Evolutionary conservation across 2,797 vertebrate genomes (phyloP), one percentile per base, ranked within the genome.

Genomic region (Knipowitschia caucasica): DNA sequence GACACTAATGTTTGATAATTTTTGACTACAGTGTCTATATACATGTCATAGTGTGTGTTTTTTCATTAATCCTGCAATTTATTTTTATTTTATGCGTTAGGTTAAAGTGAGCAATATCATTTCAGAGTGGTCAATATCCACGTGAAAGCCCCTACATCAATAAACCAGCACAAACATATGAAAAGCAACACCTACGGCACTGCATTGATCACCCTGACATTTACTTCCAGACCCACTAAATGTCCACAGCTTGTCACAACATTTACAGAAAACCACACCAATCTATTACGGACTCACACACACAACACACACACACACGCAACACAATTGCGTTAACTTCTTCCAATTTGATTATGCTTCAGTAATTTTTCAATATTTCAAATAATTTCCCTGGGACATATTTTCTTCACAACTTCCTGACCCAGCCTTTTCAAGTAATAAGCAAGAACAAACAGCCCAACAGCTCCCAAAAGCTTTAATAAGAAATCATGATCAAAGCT

Each of bases 201-300:
- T 71, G 77, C 89, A 94, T 93, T 92, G 93, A 94, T 94, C 92
- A 90, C 68, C 56, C 85, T 93, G 92, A 91, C 92, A 92, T 95
- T 96, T 93, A 91, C 92, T 90, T 90, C 86, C 86, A 78, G 89
- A 85, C 89, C 87, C 89, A 88, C 89, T 89, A 91, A 93, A 93
- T 89, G 87, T 88, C 87, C 86, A 90, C 84, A 79, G 81, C 84
- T 81, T 81, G 85, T 91, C 85, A 86, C 89, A 92, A 85, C 84
- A 85, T 92, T 91, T 89, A 87, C 86, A 75, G 89, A 85, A 90
- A 88, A 86, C 80, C 75, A 67, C 61, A 78, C 63, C 71, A 78
- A 87, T 88, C 89, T 72, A 84, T 89, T 70, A 61, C 65, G 70
- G 18, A 18, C 57, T 38, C 62, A 50, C 50, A 59, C 61, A 18